Conservation (phyloP, 1,140 invertebrate genomes). For the Danaus plexippus region DNA sequence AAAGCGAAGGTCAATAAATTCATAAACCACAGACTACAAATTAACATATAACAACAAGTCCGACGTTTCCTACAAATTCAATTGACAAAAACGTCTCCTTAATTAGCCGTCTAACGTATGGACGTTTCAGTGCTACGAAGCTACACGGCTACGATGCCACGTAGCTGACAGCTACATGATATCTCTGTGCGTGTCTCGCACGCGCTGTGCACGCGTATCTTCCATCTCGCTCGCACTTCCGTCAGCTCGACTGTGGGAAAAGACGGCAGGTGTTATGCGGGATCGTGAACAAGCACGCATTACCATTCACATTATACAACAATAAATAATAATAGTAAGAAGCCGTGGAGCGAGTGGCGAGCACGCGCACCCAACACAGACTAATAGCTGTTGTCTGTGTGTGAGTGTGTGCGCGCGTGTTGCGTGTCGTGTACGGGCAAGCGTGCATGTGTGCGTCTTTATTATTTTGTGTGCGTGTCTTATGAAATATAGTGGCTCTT, state of each 20-base stretch:
- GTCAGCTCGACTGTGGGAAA: conserved; percentile 66
- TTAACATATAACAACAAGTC: too few species aligned
- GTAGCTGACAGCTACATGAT: conserved; percentile 25
- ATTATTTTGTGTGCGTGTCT: conserved; percentile 38
- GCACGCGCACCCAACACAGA: conserved; percentile 65
- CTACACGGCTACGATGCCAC: conserved; percentile 42
- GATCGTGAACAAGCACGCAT: conserved; percentile 70
- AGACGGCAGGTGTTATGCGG: conserved; percentile 70
- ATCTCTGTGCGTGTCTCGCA: conserved; percentile 32
- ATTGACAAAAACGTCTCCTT: conserved; percentile 3
- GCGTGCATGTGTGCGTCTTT: not conserved
- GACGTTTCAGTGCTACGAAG: conserved; percentile 37
- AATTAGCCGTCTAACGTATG: not conserved
- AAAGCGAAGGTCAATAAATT: too few species aligned
- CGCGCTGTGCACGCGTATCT: conserved; percentile 52
- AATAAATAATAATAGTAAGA: conserved; percentile 72
- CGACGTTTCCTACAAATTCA: conserved; percentile 5
- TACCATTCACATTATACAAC: conserved; percentile 71
- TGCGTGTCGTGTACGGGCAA: conserved; percentile 27
- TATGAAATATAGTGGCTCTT: conserved; percentile 40
- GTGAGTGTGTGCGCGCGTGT: conserved; percentile 18
- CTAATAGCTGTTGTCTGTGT: conserved; percentile 41
- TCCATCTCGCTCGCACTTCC: conserved; percentile 51
- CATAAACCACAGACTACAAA: too few species aligned
- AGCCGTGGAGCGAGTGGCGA: conserved; percentile 66